Evolutionary conservation across 2,797 vertebrate genomes (phyloP).

Genomic region (Ctenosaura bakeri): DNA sequence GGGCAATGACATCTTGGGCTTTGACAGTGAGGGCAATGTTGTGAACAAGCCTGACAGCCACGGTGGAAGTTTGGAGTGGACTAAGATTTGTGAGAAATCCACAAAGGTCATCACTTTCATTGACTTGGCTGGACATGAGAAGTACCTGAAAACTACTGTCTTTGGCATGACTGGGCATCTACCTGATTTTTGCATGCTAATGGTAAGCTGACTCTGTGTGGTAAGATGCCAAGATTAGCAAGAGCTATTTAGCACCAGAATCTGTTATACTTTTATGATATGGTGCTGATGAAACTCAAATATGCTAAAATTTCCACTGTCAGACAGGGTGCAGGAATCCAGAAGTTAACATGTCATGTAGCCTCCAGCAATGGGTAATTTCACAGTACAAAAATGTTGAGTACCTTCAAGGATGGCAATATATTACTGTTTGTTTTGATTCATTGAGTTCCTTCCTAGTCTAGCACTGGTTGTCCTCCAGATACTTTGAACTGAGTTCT

Average conservation of each 20-base stretch:
- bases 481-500: neutral
- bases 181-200: constrained; percentile 99
- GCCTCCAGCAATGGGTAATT: neutral
- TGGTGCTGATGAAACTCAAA: neutral
- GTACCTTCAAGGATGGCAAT: neutral
- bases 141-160: constrained; percentile 97
- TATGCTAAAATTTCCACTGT: neutral
- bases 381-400: neutral
- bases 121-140: constrained; percentile 96
- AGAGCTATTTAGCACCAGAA: constrained; percentile 22
- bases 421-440: neutral
- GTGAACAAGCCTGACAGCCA: constrained; percentile 98
- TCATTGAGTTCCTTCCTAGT: neutral
- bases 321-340: neutral
- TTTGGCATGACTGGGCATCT: constrained; percentile 98
- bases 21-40: constrained; percentile 95
- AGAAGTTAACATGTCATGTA: neutral
- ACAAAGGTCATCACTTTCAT: constrained; percentile 98
- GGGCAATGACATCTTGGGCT: constrained; percentile 98
- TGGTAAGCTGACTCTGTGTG: constrained; percentile 83
- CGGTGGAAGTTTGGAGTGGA: constrained; percentile 96
- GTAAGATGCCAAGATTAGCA: rapidly evolving
- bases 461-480: neutral
- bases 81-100: constrained; percentile 97
- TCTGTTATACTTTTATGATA: constrained; percentile 14